A percentile compares a stretch with the other conserved stretches of the same genome.
Conservation (phyloP, 2,113 vertebrate genomes). For the Osmerus eperlanus region DNA sequence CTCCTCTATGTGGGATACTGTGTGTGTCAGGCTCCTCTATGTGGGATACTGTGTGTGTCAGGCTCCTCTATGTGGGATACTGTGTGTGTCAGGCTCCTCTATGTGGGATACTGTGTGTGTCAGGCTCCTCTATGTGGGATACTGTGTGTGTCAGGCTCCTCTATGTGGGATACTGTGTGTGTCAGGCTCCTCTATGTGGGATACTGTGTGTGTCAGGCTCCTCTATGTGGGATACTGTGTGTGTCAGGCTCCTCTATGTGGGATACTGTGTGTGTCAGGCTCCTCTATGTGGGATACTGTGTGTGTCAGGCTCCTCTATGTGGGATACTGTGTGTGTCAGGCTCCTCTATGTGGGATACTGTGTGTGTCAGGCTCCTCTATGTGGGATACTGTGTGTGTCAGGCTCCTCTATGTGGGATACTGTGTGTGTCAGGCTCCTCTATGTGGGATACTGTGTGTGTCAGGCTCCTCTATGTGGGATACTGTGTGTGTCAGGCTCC, state of each 20-base stretch:
- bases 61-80: slow-evolving; percentile 24
- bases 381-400: slow-evolving; percentile 30
- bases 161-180: slow-evolving; percentile 28
- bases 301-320: slow-evolving; percentile 25
- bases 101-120: slow-evolving; percentile 30
- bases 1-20: slow-evolving; percentile 23
- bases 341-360: slow-evolving; percentile 23
- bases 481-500: slow-evolving; percentile 25
- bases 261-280: slow-evolving; percentile 27
- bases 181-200: slow-evolving; percentile 23
- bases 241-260: slow-evolving; percentile 24
- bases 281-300: slow-evolving; percentile 22
- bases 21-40: slow-evolving; percentile 25
- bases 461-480: slow-evolving; percentile 23
- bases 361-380: slow-evolving; percentile 23
- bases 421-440: slow-evolving; percentile 22
- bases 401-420: slow-evolving; percentile 24
- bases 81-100: slow-evolving; percentile 21
- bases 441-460: slow-evolving; percentile 28
- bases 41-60: slow-evolving; percentile 29
- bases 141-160: slow-evolving; percentile 25
- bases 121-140: slow-evolving; percentile 21
- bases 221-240: slow-evolving; percentile 27
- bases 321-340: slow-evolving; percentile 29
- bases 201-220: slow-evolving; percentile 24